Evolutionary conservation across 2,888 invertebrate species (phyloP).

Genomic region (Luperina testacea): DNA sequence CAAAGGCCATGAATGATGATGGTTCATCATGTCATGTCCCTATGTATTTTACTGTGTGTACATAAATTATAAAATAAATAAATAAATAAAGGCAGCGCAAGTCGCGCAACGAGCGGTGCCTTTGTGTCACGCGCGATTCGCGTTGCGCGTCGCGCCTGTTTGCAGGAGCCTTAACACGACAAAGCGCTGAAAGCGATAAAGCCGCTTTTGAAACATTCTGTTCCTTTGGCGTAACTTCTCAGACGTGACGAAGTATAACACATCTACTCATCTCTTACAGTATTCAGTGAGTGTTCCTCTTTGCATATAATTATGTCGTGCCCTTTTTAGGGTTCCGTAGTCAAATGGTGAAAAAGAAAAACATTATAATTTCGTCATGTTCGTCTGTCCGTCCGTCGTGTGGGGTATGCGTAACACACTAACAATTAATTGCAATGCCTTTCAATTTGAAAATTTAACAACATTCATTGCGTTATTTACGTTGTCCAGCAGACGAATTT

Average conservation of each 20-base stretch:
- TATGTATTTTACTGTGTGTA: too few species aligned
- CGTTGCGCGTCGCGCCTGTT: too few species aligned
- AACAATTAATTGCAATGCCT: neutral
- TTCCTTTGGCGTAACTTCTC: neutral
- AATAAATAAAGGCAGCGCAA: too few species aligned
- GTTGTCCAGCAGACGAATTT: too few species aligned
- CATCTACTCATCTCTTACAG: neutral
- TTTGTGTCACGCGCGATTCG: too few species aligned
- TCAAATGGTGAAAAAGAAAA: neutral
- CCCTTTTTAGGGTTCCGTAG: neutral
- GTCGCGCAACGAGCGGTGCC: too few species aligned
- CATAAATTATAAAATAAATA: too few species aligned
- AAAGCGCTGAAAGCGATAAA: conserved; percentile 9
- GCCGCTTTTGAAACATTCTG: conserved; percentile 1
- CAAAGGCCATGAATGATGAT: too few species aligned
- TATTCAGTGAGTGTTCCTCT: neutral
- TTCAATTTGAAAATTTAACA: too few species aligned
- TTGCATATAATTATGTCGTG: neutral
- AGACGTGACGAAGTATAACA: neutral
- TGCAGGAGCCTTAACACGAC: neutral
- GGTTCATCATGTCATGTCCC: too few species aligned
- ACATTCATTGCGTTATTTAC: too few species aligned
- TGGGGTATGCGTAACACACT: neutral
- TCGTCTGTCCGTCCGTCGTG: neutral
- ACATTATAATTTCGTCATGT: neutral